These are phyloP conservation scores for Zoanthus solanderi DNA, from an alignment of 92 coral and sea anemone species.

Conservation along the genomic window DNA sequence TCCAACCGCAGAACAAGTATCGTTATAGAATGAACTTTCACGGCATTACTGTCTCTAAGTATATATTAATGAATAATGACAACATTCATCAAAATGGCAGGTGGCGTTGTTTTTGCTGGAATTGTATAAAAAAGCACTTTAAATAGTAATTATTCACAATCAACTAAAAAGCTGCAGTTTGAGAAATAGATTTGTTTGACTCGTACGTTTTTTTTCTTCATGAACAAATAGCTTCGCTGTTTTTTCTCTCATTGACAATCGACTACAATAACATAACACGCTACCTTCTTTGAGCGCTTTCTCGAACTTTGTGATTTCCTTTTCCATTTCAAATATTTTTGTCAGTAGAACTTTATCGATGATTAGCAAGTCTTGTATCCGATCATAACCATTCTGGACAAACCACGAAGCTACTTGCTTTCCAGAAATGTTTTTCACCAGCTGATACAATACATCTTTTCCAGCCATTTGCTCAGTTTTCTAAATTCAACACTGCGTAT, in stretches of 20 bases:
- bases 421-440: slow-evolving; percentile 19
- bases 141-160: background rate
- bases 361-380: slow-evolving; percentile 36
- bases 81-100: background rate
- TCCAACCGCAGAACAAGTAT: no score
- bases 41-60: background rate
- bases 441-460: slow-evolving; percentile 12
- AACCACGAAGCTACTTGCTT: slow-evolving; percentile 15
- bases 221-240: background rate
- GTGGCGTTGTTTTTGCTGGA: background rate
- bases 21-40: no score
- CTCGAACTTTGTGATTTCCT: slow-evolving; percentile 20
- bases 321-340: slow-evolving; percentile 18
- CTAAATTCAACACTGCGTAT: background rate
- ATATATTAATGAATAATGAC: background rate
- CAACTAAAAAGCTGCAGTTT: background rate
- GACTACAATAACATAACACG: background rate
- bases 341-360: background rate
- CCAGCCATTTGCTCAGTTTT: slow-evolving; percentile 31
- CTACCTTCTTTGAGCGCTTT: slow-evolving; percentile 28
- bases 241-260: background rate
- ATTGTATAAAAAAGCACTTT: background rate
- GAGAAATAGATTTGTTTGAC: background rate
- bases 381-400: slow-evolving; percentile 27
- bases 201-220: background rate